Evolutionary conservation across 2,888 invertebrate species (phyloP), one percentile per base, ranked within the genome.

Genomic region (Empis stercorea): DNA sequence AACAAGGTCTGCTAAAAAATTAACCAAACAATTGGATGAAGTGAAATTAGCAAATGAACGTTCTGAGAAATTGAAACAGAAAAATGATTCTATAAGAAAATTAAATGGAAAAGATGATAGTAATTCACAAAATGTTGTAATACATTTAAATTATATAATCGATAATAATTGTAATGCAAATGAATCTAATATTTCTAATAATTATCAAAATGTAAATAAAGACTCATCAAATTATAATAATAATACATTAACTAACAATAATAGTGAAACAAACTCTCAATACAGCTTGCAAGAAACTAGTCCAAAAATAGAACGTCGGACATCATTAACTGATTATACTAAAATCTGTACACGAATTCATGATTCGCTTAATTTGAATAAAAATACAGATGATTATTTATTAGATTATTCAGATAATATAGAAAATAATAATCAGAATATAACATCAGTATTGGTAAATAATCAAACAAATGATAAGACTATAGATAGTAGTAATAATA

Each of bases 71-170:
- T 34, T 34, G 13, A 34, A n/a, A 13, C 13, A 34, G 7, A 34
- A 34, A 32, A 13, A 4, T 32, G 9, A 32, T 20, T 20, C 20
- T 20, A 20, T 5, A 20, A 20, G 10, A 10, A 38, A 38, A 38
- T 17, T 17, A 3, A 10, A 38, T 10, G 2, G 9, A 17, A 38
- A 17, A 11, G 38, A 38, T 9, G 23, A 27, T 4, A 27, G 7
- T 27, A 9, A 7, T 27, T 15, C 30, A 13, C 30, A 41, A 23
- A 48, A 45, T 36, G 30, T 45, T 16, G 23, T 45, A 7, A 42
- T 48, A 6, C 15, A 48, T 37, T 48, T 48, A n/a, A 48, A 48
- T 37, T 48, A 45, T 34, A 30, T 45, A 7, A 16, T 48, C 5
- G 42, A 45, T 20, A 36, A 23, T 2, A 11, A n/a, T n/a, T n/a